Base-by-base conservation (phyloP, 2,888 invertebrate species). In the Mesorhabditis spiculigera region DNA sequence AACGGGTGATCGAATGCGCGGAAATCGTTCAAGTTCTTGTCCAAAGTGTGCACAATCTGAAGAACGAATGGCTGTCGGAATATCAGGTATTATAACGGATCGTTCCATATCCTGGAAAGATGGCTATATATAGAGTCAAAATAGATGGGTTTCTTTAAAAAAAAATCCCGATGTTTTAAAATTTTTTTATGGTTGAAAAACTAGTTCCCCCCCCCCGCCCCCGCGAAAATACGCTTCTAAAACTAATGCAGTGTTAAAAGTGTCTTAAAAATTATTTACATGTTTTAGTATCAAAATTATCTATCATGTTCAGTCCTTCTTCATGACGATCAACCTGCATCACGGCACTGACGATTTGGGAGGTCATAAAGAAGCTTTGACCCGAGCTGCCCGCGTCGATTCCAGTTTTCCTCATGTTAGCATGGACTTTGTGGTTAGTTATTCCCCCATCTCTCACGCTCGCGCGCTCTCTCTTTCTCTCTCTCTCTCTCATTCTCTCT, bases 1-100 rank as follows among this genome's bases (percentile, higher is more conserved):
- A 79, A 67, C 84, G 86, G 73, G 82, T 86, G 10, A 79, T 82
- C 4, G 75, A 77, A 4, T 74, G 83, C 8, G 80, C 77, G 65
- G 87, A 87, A 66, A 82, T 79, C 58, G 78, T 87, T 68, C 82
- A 87, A 67, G 80, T 87, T 4, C 86, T 86, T 71, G 80, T 88
- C 10, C 86, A 87, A 63, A 86, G 83, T 2, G 45, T 84, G 5
- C 84, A 85, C 71, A 85, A 82, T 42, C 41, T 85, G 43, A 82
- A 82, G 0, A 71, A 74, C 3, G 69, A 75, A 5, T 85, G 85
- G 85, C 63, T 69, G 4, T 10, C 61, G 71, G 70, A 16, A 66
- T 42, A 43, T 44, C 10, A 65, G 66, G 13, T 50, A n/a, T 80
- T 72, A 1, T 65, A 67, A 70, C 10, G 4, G 69, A 43, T 63